Base-by-base conservation (phyloP, 2,888 invertebrate genomes). In the Philhelius pedissequus region DNA sequence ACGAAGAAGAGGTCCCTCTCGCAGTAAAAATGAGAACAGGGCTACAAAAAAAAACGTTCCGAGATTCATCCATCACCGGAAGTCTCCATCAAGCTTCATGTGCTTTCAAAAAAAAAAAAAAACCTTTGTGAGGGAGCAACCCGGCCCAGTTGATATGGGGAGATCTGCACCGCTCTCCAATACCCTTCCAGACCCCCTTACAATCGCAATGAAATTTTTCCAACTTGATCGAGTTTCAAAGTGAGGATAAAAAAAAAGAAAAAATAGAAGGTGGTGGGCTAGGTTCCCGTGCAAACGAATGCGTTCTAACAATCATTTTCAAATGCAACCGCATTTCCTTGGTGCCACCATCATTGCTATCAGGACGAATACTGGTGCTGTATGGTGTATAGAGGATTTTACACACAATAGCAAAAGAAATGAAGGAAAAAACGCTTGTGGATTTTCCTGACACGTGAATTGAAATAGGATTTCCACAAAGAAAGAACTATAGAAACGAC, bases 311-410 rank as follows among this genome's bases (percentile, higher is more conserved):
- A 68, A 69, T 70, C 69, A 43, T 74, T 79, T 64, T 74, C 78
- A 74, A 79, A 79, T 83, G 83, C 79, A 83, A 83, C 79, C 75
- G 83, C 83, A 79, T 84, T 84, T 84, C 79, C 83, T 83, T 69
- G 78, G 71, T 83, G 64, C 68, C 77, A 15, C 69, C 20, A 13
- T 15, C 54, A 25, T 62, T 15, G 25, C 13, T 15, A 25, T 43
- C 27, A 45, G 69, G 35, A 22, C 79, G 66, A 69, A 62, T 74
- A 22, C 38, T 58, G 30, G 11, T 58, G 40, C 20, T 43, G 13
- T n/a, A 48, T 22, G 22, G 48, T n/a, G 48, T 3, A 13, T 45
- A 48, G 45, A 48, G 54, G 60, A 78, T 69, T 62, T 58, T 48
- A 62, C 58, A 80, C 64, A 82, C 78, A 78, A 77, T 68, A 43